phyloP scores from a whole-genome alignment of 2,888 invertebrate genomes.

The Acrobasis suavella region DNA sequence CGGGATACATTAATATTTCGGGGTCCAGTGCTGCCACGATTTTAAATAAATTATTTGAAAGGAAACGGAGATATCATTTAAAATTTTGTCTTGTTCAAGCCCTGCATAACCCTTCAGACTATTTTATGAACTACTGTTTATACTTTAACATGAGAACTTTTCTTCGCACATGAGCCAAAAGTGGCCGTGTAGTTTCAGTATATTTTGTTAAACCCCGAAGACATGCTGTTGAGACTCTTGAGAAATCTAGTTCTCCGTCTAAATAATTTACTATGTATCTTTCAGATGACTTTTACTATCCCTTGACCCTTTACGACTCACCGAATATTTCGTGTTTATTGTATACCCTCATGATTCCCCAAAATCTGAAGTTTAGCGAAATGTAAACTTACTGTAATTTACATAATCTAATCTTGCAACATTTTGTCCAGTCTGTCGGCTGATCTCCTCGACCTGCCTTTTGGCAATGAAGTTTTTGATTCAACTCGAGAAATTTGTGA shows the following conservation, averaged over 20 bases:
- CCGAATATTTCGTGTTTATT: not conserved
- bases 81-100: no score
- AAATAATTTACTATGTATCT: not conserved
- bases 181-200: no score
- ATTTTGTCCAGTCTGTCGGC: conserved; percentile 1
- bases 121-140: no score
- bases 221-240: not conserved
- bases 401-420: not conserved
- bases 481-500: not conserved
- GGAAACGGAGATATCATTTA: no score
- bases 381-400: not conserved
- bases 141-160: no score
- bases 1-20: no score
- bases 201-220: not conserved
- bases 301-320: not conserved
- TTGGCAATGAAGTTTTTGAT: not conserved
- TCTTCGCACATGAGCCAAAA: no score
- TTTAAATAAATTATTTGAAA: no score
- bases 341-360: conserved; percentile 1
- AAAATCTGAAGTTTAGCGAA: not conserved
- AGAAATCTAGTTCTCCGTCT: not conserved
- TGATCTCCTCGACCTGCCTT: not conserved
- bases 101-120: no score
- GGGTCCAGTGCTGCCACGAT: no score
- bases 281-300: not conserved